Percentiles rank a stretch among this genome's conserved stretches.
phyloP scores from a whole-genome alignment of 2,797 vertebrate genomes.

The Anas bernieri region DNA sequence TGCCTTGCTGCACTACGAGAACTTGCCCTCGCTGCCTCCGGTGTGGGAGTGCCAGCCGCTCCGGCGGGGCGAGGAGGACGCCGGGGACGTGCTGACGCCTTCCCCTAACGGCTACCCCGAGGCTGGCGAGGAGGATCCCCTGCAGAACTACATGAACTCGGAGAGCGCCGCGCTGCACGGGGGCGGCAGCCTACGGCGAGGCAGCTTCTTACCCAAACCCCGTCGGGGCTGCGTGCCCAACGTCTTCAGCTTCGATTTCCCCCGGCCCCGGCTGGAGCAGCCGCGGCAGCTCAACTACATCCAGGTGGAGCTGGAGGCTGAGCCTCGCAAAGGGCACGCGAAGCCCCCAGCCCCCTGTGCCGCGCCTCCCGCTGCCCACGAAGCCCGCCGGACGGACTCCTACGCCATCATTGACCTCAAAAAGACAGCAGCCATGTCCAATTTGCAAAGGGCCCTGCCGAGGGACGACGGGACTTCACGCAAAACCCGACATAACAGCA shows the following conservation, averaged over 20 bases:
- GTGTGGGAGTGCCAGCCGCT: constrained; percentile 93
- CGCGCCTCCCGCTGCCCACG: constrained; percentile 71
- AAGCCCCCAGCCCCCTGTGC: constrained; percentile 67
- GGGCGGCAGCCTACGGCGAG: constrained; percentile 50
- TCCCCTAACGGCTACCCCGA: constrained; percentile 86
- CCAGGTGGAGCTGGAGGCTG: constrained; percentile 95
- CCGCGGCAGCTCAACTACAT: constrained; percentile 97
- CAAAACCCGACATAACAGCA: constrained; percentile 99
- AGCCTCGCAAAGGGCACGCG: constrained; percentile 74
- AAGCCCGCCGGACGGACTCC: constrained; percentile 87
- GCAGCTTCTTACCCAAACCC: constrained; percentile 66
- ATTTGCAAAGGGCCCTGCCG: constrained; percentile 95
- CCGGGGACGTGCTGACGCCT: constrained; percentile 86
- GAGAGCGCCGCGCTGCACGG: constrained; percentile 75
- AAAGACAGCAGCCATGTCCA: constrained; percentile 99
- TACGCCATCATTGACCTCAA: constrained; percentile 98
- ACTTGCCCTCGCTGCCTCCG: constrained; percentile 92
- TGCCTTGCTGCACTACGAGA: constrained; percentile 95
- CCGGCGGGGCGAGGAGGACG: constrained; percentile 78
- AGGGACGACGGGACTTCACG: constrained; percentile 95
- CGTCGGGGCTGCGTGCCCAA: constrained; percentile 68
- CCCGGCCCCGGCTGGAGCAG: constrained; percentile 80
- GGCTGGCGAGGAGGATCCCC: constrained; percentile 80
- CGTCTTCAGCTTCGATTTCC: constrained; percentile 95
- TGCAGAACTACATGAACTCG: constrained; percentile 91